Conservation (phyloP, 2,797 vertebrate species). For the Masticophis lateralis region DNA sequence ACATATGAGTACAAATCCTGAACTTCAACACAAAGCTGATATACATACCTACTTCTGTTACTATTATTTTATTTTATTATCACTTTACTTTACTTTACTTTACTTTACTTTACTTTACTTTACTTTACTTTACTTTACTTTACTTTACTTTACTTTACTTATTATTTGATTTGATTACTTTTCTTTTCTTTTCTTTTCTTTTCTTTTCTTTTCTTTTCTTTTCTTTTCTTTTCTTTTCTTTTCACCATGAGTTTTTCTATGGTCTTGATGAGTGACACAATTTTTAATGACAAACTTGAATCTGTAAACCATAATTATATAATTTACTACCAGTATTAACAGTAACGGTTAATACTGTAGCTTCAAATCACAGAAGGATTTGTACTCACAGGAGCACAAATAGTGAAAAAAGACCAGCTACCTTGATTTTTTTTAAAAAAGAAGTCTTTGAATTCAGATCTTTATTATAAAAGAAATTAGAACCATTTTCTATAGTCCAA, state of each 20-base stretch:
- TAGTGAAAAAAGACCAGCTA: conserved; percentile 24
- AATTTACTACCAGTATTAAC: neutral
- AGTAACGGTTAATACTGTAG: neutral
- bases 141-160: too few relatives aligned
- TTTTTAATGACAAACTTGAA: neutral
- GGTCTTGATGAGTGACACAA: neutral
- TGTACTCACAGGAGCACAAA: conserved; percentile 12
- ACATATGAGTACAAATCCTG: neutral
- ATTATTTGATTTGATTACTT: neutral
- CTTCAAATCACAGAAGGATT: neutral
- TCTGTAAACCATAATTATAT: neutral
- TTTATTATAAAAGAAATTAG: neutral
- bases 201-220: neutral
- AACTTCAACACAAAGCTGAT: neutral
- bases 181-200: neutral
- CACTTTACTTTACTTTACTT: neutral
- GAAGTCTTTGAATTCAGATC: conserved; percentile 11
- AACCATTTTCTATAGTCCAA: conserved; percentile 5
- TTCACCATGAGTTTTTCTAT: neutral
- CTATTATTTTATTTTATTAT: neutral
- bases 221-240: neutral
- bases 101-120: neutral
- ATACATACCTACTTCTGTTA: neutral
- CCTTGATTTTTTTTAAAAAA: neutral
- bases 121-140: too few relatives aligned